A percentile compares a stretch with the other conserved stretches of the same genome.
Conservation (phyloP, 1,140 invertebrate genomes). For the Pemphigus obesinymphae region DNA sequence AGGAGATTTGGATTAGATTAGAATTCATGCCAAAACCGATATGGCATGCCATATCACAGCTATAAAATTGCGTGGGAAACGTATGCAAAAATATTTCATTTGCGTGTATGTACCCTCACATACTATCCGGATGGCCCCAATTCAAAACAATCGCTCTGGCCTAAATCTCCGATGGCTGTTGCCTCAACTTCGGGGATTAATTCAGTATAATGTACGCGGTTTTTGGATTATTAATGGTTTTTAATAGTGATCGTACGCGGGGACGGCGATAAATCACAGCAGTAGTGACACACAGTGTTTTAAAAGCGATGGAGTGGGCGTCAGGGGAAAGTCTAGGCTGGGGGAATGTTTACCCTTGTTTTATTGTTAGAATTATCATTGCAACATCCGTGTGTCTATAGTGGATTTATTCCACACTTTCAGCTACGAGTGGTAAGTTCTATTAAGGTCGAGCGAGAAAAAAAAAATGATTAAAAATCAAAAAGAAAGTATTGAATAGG, state of each 20-base stretch:
- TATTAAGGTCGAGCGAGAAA: background rate
- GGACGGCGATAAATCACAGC: slow-evolving; percentile 22
- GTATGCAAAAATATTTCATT: background rate
- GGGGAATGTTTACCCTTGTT: slow-evolving; percentile 25
- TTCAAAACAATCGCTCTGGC: too few species aligned
- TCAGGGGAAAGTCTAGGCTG: background rate
- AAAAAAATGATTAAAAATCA: too few species aligned
- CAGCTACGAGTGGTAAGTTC: background rate
- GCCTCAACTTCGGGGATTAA: background rate
- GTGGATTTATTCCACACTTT: background rate
- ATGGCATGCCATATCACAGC: background rate
- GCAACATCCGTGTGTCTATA: background rate
- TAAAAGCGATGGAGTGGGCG: background rate
- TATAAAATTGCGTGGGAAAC: background rate
- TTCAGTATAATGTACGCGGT: slow-evolving; percentile 22
- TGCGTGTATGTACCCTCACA: background rate
- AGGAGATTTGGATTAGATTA: background rate
- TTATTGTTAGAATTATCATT: slow-evolving; percentile 28
- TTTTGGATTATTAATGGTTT: slow-evolving; percentile 41
- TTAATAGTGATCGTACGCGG: slow-evolving; percentile 2
- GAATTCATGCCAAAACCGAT: background rate
- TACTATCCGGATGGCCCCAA: too few species aligned
- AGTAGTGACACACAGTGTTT: slow-evolving; percentile 15
- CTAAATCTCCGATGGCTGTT: background rate
- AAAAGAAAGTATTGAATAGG: too few species aligned